These are phyloP conservation scores for Byasa hedistus DNA, from an alignment of 2,888 invertebrate genomes.

Conservation along the genomic window DNA sequence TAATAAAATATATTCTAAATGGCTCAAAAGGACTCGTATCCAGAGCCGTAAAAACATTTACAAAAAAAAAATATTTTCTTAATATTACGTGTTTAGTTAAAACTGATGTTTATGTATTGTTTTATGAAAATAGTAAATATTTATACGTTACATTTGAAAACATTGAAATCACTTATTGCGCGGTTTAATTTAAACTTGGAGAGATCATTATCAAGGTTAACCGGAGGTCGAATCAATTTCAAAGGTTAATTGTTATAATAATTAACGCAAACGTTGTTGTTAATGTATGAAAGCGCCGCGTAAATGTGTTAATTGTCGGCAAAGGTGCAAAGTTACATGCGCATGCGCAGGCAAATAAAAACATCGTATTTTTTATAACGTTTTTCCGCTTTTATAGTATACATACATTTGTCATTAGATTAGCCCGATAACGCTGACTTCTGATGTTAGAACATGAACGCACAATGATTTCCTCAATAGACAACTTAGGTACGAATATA, in stretches of 20 bases:
- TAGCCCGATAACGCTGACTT: neutral
- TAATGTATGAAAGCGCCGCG: constrained; percentile 6
- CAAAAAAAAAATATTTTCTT: too few relatives aligned
- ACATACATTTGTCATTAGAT: constrained; percentile 2
- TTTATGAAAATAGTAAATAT: too few relatives aligned
- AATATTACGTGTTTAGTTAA: too few relatives aligned
- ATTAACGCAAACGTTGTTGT: constrained; percentile 31
- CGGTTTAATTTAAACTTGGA: neutral
- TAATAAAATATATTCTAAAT: too few relatives aligned
- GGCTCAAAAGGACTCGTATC: too few relatives aligned
- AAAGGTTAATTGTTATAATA: constrained; percentile 41
- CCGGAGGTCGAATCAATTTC: constrained; percentile 48
- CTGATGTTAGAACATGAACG: neutral
- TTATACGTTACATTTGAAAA: too few relatives aligned
- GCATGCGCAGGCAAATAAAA: constrained; percentile 6
- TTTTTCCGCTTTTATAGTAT: constrained; percentile 18
- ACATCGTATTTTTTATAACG: constrained; percentile 7
- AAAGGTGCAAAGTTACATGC: constrained; percentile 2
- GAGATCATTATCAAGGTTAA: constrained; percentile 27
- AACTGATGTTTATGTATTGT: too few relatives aligned
- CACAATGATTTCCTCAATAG: neutral
- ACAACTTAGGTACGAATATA: neutral
- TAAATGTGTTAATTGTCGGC: constrained; percentile 18
- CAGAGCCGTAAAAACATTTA: too few relatives aligned
- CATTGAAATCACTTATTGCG: too few relatives aligned